Evolutionary conservation across 2,888 invertebrate genomes (phyloP), one percentile per base, ranked within the genome.

Genomic region (Cephonodes hylas): DNA sequence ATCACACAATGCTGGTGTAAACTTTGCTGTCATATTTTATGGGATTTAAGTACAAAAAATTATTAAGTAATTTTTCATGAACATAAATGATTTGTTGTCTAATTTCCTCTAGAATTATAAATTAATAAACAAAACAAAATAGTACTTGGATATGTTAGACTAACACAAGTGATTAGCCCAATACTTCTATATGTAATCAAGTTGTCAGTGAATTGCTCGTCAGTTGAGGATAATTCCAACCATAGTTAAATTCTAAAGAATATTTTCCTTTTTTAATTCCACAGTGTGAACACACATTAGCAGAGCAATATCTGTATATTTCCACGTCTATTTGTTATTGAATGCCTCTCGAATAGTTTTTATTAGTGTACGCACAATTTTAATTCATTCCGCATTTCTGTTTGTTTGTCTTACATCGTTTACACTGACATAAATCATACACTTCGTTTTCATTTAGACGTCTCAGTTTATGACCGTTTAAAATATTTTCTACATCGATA

Each of bases 331-430:
- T 53, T 53, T 53, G 18, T 53, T 31, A n/a, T 53, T 20, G 27
- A 53, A 53, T 53, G 53, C 10, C 31, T 53, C 27, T 18, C 10
- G 25, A 48, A 53, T 31, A 53, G 15, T 53, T 53, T 53, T 53
- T 53, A 53, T 53, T 31, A 53, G 53, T 53, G 18, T 53, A 46
- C 46, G 46, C 46, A 46, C 25, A 46, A 25, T 53, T 53, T 18
- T 31, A 48, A 53, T 31, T 18, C 53, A 3, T 53, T 53, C 31
- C 31, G 53, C 53, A 18, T 53, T 53, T 48, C 1, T 53, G 31
- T 53, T 53, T 53, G 15, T 48, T 48, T 48, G 25, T 31, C 8
- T 53, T 53, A 27, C 31, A 53, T 20, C 53, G 53, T 53, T 53
- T 27, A 53, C 27, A 53, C 10, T 31, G 31, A 15, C 25, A 3